These are phyloP conservation scores for Artemisiospiza belli DNA, from an alignment of 2,113 vertebrate species.

Conservation along the genomic window DNA sequence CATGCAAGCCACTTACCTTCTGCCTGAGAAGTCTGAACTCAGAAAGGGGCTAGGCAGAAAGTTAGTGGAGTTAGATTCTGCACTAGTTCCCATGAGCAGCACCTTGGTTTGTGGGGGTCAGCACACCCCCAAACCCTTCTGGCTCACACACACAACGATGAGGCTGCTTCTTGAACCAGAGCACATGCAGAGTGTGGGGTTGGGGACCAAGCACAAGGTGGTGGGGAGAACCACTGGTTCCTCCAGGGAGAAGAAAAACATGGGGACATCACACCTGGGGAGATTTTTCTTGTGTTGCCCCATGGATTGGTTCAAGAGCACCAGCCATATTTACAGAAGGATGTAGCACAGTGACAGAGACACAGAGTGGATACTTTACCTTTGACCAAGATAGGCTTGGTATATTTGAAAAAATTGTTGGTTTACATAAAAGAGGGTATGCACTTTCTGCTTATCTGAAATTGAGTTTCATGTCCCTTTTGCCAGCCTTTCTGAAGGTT, in stretches of 20 bases:
- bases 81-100: neutral
- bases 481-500: neutral
- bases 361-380: slow-evolving; percentile 3
- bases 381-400: neutral
- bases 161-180: slow-evolving; percentile 24
- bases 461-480: neutral
- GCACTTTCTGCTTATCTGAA: neutral
- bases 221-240: neutral
- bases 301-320: neutral
- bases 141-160: neutral
- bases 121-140: neutral
- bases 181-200: neutral
- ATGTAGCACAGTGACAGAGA: neutral
- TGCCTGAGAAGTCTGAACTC: neutral
- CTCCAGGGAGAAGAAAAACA: neutral
- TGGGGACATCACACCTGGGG: neutral
- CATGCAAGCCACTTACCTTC: slow-evolving; percentile 68
- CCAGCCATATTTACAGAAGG: neutral
- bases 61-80: slow-evolving; percentile 58
- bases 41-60: neutral
- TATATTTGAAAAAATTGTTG: neutral
- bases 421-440: neutral
- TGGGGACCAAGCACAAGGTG: neutral
- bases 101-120: neutral
- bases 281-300: neutral